Evolutionary conservation across 2,888 invertebrate species (phyloP).

Genomic region (Lepidonotus clava): DNA sequence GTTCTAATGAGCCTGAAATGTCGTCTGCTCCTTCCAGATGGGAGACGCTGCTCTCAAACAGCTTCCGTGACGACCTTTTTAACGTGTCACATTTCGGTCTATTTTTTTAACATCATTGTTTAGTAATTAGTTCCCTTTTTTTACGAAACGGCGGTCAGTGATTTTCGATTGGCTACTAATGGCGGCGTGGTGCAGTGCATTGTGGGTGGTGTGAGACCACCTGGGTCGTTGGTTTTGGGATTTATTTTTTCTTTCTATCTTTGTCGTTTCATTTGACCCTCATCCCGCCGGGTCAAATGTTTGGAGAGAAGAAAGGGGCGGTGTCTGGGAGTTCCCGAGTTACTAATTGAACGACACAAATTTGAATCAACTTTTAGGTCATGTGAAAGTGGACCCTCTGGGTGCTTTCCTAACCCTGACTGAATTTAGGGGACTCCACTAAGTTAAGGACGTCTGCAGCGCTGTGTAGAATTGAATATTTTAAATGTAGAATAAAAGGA

Average conservation of each 20-base stretch:
- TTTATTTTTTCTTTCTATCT: background rate
- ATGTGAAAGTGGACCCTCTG: too few relatives aligned
- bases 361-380: too few relatives aligned
- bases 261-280: too few relatives aligned
- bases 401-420: too few relatives aligned
- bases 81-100: background rate
- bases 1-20: conserved; percentile 9
- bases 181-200: background rate
- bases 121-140: background rate
- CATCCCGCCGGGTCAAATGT: too few relatives aligned
- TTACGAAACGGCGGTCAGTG: background rate
- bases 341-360: too few relatives aligned
- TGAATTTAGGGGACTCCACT: too few relatives aligned
- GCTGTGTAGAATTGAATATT: too few relatives aligned
- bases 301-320: too few relatives aligned
- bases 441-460: too few relatives aligned
- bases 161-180: background rate
- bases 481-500: too few relatives aligned
- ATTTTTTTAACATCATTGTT: background rate
- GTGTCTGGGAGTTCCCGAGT: too few relatives aligned
- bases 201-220: conserved; percentile 14
- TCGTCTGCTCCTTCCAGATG: background rate
- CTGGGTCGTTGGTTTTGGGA: background rate
- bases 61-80: conserved; percentile 10
- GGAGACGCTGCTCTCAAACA: background rate